Percentiles rank a stretch among this genome's conserved stretches.
Conservation (phyloP, 1,140 invertebrate species). For the Eumaeus atala region DNA sequence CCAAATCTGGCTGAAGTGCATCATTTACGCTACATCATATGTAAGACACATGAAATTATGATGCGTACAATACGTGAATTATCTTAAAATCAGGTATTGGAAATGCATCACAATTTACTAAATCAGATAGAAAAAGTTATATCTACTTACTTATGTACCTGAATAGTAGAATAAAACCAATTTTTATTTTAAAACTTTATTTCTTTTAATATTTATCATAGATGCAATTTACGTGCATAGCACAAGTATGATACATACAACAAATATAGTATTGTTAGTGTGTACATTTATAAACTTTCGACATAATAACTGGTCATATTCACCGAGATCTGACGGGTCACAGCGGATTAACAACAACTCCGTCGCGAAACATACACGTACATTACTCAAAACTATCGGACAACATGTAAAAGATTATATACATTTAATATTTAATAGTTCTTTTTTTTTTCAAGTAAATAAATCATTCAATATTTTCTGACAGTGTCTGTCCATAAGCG, state of each 20-base stretch:
- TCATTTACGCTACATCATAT: too few species aligned
- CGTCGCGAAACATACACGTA: constrained; percentile 31
- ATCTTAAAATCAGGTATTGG: too few species aligned
- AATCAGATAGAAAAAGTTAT: too few species aligned
- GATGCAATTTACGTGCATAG: constrained; percentile 60
- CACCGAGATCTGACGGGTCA: constrained; percentile 52
- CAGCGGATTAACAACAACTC: constrained; percentile 43
- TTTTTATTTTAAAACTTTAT: constrained; percentile 65
- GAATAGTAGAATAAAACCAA: constrained; percentile 29
- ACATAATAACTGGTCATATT: constrained; percentile 68
- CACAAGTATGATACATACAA: constrained; percentile 66
- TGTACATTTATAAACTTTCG: constrained; percentile 71
- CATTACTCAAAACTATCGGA: constrained; percentile 37
- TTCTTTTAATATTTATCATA: constrained; percentile 69
- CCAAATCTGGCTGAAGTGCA: too few species aligned
- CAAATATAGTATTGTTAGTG: constrained; percentile 66
- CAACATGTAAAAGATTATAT: constrained; percentile 38
- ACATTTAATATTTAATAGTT: constrained; percentile 31
- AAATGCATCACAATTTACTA: too few species aligned
- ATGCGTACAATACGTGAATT: too few species aligned
- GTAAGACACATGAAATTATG: too few species aligned
- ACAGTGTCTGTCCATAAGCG: constrained; percentile 65
- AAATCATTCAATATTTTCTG: constrained; percentile 46
- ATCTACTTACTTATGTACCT: too few species aligned
- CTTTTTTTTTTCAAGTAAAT: constrained; percentile 30